phyloP scores from a whole-genome alignment of 1,140 invertebrate genomes.

The Musca vetustissima region DNA sequence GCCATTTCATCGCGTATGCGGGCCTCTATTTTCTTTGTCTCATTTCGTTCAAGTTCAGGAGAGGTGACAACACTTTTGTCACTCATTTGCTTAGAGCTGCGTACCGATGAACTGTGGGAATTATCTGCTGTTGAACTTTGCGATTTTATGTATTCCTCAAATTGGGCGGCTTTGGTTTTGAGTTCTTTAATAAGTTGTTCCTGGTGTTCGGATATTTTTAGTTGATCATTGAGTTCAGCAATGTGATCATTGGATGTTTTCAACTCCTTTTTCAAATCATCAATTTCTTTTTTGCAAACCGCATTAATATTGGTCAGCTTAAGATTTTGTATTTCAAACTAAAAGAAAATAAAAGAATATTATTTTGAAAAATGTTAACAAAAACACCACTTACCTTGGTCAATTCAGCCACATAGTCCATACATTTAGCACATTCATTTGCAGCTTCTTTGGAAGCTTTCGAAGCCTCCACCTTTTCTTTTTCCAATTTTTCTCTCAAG shows the following conservation, averaged over 20 bases:
- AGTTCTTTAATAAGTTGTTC: slow-evolving; percentile 59
- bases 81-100: not conserved
- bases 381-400: slow-evolving; percentile 38
- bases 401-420: slow-evolving; percentile 42
- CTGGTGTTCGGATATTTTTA: slow-evolving; percentile 53
- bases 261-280: slow-evolving; percentile 34
- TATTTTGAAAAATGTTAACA: too few species aligned
- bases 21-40: slow-evolving; percentile 42
- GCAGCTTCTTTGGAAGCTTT: slow-evolving; percentile 35
- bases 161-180: slow-evolving; percentile 59
- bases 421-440: slow-evolving; percentile 44
- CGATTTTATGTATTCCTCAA: slow-evolving; percentile 58
- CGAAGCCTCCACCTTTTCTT: slow-evolving; percentile 33
- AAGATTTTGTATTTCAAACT: slow-evolving; percentile 48
- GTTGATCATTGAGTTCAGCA: slow-evolving; percentile 34
- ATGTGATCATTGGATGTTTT: slow-evolving; percentile 35
- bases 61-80: slow-evolving; percentile 30
- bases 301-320: slow-evolving; percentile 43
- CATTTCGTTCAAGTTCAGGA: slow-evolving; percentile 31
- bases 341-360: not conserved
- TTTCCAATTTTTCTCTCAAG: slow-evolving; percentile 39
- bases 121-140: slow-evolving; percentile 27
- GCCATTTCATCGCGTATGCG: slow-evolving; percentile 63
- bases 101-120: not conserved
- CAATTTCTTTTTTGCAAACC: slow-evolving; percentile 39